A percentile compares a stretch with the other conserved stretches of the same genome.
These are phyloP conservation scores for Mus musculus DNA, from an alignment of 2,113 vertebrate genomes.

Conservation along the genomic window DNA sequence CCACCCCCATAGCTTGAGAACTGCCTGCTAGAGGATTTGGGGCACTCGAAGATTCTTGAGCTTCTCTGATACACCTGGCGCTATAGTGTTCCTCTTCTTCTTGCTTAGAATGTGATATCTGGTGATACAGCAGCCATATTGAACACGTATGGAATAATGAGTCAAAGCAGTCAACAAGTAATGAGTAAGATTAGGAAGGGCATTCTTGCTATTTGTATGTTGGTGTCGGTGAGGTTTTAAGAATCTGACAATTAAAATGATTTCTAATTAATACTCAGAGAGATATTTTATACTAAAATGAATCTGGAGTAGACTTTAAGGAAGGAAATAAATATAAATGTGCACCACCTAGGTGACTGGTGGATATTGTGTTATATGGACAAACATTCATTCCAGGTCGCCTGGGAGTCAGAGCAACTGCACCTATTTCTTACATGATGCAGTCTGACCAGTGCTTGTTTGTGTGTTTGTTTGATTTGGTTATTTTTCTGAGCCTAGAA, in stretches of 20 bases:
- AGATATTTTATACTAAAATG: background rate
- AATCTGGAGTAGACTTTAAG: background rate
- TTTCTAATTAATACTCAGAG: background rate
- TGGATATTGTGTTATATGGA: background rate
- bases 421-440: background rate
- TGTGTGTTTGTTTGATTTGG: background rate
- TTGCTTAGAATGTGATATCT: background rate
- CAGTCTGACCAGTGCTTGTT: background rate
- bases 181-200: no score
- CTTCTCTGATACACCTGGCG: background rate
- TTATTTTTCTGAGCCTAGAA: background rate
- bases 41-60: background rate
- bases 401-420: background rate
- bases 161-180: background rate
- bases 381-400: background rate
- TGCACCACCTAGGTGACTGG: background rate
- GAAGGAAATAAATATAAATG: background rate
- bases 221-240: background rate
- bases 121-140: background rate
- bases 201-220: background rate
- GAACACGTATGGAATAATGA: background rate
- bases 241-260: background rate
- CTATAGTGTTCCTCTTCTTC: background rate
- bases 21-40: background rate
- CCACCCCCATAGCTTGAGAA: background rate